Base-by-base conservation (phyloP, 2,113 vertebrate species). In the Vidua macroura region DNA sequence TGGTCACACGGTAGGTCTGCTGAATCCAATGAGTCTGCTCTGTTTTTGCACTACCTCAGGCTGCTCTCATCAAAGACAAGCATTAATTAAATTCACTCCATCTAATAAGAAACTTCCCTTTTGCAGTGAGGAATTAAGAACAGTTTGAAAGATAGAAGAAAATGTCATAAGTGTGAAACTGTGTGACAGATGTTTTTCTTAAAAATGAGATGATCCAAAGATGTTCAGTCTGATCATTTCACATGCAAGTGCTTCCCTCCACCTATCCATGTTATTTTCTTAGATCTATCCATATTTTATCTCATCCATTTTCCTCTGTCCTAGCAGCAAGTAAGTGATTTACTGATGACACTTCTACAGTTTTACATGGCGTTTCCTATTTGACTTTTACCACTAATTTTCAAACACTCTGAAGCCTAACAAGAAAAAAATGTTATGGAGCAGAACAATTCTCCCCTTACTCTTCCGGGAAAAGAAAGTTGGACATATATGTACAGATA, bases 1-100 rank as follows among this genome's bases (percentile, higher is more conserved):
- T 90, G 60, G 85, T 93, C 72, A 95, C 76, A 94, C 35, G 9
- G 52, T 82, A 92, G 91, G 60, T 88, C 79, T 83, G 24, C 79
- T 72, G 78, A 86, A 90, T 37, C 0, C 0, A 76, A 60, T 22
- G 30, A 83, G 62, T 18, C 55, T 43, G 33, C 37, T 79, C 64
- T 48, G 60, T 1, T 66, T 78, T 41, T 83, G 63, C 48, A 83
- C 56, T 23, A 74, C 39, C 49, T 85, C 76, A 67, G 75, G 67
- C 70, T 69, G 78, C 84, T 76, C 70, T 67, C 80, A 86, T 16
- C 14, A 62, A 92, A 88, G 67, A 91, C 30, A 84, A 77, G 27
- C 49, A 63, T 88, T 93, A 83, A 96, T 93, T 93, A 85, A 67
- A 79, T 78, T 69, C 25, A 60, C 28, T 78, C 33, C 25, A 68